Evolutionary conservation across 2,888 invertebrate genomes (phyloP).

Genomic region (Hololepta plana): DNA sequence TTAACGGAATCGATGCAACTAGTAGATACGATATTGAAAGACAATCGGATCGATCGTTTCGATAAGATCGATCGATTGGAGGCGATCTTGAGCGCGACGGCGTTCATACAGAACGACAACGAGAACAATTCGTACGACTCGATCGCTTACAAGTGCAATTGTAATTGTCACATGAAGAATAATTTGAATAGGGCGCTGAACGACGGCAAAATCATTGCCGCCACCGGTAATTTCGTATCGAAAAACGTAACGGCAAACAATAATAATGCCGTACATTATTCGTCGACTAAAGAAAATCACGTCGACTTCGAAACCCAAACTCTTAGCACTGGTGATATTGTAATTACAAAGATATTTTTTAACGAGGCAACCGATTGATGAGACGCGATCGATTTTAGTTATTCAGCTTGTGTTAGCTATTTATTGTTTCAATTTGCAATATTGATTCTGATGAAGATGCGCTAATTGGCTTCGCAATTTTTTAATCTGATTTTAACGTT

Average conservation of each 20-base stretch:
- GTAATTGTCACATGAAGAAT: slow-evolving; percentile 31
- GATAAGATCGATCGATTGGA: slow-evolving; percentile 77
- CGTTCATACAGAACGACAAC: slow-evolving; percentile 49
- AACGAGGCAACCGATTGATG: slow-evolving; percentile 18
- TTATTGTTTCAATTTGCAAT: too few relatives aligned
- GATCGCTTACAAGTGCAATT: slow-evolving; percentile 35
- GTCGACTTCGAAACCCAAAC: slow-evolving; percentile 59
- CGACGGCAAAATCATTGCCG: slow-evolving; percentile 20
- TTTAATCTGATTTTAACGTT: slow-evolving; percentile 1
- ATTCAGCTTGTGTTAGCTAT: too few relatives aligned
- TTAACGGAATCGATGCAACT: slow-evolving; percentile 80
- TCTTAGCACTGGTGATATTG: slow-evolving; percentile 80
- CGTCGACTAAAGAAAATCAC: slow-evolving; percentile 31
- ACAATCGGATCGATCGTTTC: slow-evolving; percentile 65
- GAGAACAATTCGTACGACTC: too few relatives aligned
- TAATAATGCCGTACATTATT: slow-evolving; percentile 7
- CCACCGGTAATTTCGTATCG: slow-evolving; percentile 18
- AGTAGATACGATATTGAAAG: slow-evolving; percentile 68
- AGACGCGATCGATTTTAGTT: neutral
- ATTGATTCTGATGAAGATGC: neutral
- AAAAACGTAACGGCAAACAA: too few relatives aligned
- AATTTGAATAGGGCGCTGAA: slow-evolving; percentile 11
- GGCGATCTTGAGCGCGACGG: slow-evolving; percentile 66
- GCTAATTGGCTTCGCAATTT: neutral
- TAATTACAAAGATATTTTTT: slow-evolving; percentile 63